Evolutionary conservation across 1,140 invertebrate genomes (phyloP), one percentile per base, ranked within the genome.

Genomic region (Sinella curviseta): DNA sequence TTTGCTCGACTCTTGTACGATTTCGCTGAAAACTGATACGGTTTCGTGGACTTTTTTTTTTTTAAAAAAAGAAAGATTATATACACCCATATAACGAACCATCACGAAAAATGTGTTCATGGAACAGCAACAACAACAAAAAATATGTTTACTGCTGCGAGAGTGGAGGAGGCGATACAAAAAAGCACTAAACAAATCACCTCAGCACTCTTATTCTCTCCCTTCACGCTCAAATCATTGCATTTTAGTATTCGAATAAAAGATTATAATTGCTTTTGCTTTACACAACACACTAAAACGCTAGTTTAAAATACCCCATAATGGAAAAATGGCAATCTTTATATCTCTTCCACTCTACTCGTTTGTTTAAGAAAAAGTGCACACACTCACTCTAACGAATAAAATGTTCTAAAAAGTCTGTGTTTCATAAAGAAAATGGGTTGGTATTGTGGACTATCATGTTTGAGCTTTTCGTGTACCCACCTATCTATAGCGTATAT

Each of bases 391-490:
- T 17, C 16, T 48, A 12, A 20, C 3, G 57, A 65, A 65, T 65
- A 65, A 65, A 65, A 65, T 65, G 57, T 65, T 65, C 57, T 65
- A 65, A 65, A 65, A 65, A 14, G 57, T 65, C 24, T 65, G 39
- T 20, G 8, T 48, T 12, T 8, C 20, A 48, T 4, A 65, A 65
- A 65, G 4, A 65, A n/a, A 65, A 65, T 48, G 8, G 39, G 39
- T 48, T 48, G 39, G 39, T 48, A n/a, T n/a, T n/a, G n/a, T n/a
- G n/a, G n/a, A n/a, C n/a, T n/a, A n/a, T n/a, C n/a, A n/a, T n/a
- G n/a, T n/a, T n/a, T n/a, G n/a, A n/a, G 39, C 20, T 48, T 8
- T 48, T 48, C 39, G 39, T 48, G 39, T 48, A 48, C 20, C 20
- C 39, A 12, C n/a, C n/a, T n/a, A n/a, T n/a, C n/a, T n/a, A n/a